Percentiles rank a stretch among this genome's conserved stretches.
These are phyloP conservation scores for Ormyrus rosae DNA, from an alignment of 2,888 invertebrate genomes.

Conservation along the genomic window DNA sequence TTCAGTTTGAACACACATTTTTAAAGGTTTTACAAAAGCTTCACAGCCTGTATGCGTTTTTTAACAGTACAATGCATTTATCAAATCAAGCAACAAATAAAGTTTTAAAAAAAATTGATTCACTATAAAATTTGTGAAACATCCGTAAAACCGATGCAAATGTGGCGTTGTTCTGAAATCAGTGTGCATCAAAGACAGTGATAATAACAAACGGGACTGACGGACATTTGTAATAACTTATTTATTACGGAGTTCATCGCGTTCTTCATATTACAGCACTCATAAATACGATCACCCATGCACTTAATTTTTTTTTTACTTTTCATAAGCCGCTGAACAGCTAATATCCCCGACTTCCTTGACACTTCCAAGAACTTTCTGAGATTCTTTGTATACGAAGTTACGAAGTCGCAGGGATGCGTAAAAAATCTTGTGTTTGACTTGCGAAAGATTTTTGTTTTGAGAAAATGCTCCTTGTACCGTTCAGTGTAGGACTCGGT, in stretches of 20 bases:
- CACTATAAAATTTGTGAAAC: constrained; percentile 7
- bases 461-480: constrained; percentile 20
- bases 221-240: constrained; percentile 58
- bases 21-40: constrained; percentile 6
- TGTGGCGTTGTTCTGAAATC: constrained; percentile 5
- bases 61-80: neutral
- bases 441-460: constrained; percentile 25
- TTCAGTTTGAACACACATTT: constrained; percentile 19
- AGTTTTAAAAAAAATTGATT: neutral
- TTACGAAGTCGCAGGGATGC: constrained; percentile 15
- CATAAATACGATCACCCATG: constrained; percentile 57
- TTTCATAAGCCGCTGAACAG: constrained; percentile 19
- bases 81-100: neutral
- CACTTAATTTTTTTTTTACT: constrained; percentile 19
- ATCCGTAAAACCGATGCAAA: constrained; percentile 13
- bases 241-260: constrained; percentile 59
- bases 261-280: constrained; percentile 57
- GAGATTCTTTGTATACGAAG: constrained; percentile 12
- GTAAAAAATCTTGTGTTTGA: constrained; percentile 24
- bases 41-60: constrained; percentile 6
- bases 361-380: constrained; percentile 10
- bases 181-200: constrained; percentile 38
- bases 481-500: constrained; percentile 44
- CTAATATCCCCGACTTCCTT: constrained; percentile 15
- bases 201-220: constrained; percentile 40